These are phyloP conservation scores for Brachyopa scutellaris DNA, from an alignment of 2,888 invertebrate species.

Conservation along the genomic window DNA sequence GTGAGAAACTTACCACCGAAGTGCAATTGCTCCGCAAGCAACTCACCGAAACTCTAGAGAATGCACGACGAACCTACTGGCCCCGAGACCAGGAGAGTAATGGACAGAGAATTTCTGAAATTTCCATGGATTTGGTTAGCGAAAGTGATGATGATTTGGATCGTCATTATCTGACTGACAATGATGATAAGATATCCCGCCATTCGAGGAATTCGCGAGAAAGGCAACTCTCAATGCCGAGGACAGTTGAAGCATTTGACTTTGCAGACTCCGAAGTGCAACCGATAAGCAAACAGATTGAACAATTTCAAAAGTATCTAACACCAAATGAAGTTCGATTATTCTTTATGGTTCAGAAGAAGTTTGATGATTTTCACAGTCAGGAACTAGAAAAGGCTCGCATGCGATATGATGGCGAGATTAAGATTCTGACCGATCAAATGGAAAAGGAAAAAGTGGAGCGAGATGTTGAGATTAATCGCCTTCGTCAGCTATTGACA, in stretches of 20 bases:
- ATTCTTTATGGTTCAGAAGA: constrained; percentile 82
- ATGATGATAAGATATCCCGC: constrained; percentile 77
- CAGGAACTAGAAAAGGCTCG: constrained; percentile 83
- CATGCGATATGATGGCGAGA: constrained; percentile 78
- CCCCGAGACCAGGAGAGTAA: constrained; percentile 79
- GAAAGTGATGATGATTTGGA: constrained; percentile 81
- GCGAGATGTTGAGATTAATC: constrained; percentile 82
- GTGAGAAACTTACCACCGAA: constrained; percentile 85
- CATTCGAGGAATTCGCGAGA: constrained; percentile 79
- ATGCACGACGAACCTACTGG: constrained; percentile 78
- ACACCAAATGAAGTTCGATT: constrained; percentile 80
- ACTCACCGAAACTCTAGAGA: constrained; percentile 81
- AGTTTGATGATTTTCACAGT: constrained; percentile 83
- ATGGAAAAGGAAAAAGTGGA: constrained; percentile 84
- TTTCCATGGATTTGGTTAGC: constrained; percentile 81
- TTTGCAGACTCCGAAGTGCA: constrained; percentile 58
- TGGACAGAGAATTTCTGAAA: constrained; percentile 80
- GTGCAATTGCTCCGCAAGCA: constrained; percentile 83
- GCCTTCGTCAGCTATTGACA: constrained; percentile 83
- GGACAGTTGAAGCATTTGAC: constrained; percentile 72
- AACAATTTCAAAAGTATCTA: constrained; percentile 80
- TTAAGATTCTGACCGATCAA: constrained; percentile 78
- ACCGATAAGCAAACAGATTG: constrained; percentile 80
- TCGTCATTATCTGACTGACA: constrained; percentile 78
- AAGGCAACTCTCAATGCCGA: constrained; percentile 77